Evolutionary conservation across 2,113 vertebrate genomes (phyloP).

Genomic region (Castor canadensis): DNA sequence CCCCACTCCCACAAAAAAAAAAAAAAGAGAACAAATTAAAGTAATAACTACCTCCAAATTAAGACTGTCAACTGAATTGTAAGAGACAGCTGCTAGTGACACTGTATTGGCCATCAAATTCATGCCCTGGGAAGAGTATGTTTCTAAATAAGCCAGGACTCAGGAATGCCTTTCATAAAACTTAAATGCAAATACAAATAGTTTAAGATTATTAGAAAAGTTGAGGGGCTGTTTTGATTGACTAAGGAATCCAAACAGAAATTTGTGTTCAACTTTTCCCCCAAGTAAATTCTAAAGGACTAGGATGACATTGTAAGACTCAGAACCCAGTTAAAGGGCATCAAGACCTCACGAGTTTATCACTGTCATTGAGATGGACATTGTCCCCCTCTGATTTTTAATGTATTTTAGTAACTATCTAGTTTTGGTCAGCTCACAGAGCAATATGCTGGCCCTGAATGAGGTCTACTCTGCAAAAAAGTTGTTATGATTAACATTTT

Average conservation of each 20-base stretch:
- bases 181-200: not conserved
- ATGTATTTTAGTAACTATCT: not conserved
- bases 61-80: not conserved
- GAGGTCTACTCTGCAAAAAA: not conserved
- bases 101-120: not conserved
- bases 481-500: not conserved
- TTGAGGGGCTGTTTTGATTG: not conserved
- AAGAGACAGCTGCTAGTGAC: not conserved
- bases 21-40: not conserved
- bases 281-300: not conserved
- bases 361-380: not conserved
- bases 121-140: too few relatives aligned
- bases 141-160: not conserved
- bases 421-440: not conserved
- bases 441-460: not conserved
- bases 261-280: not conserved
- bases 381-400: not conserved
- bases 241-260: not conserved
- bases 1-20: too few relatives aligned
- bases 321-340: not conserved
- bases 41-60: accelerated
- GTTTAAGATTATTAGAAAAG: not conserved
- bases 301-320: not conserved
- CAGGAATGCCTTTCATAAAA: not conserved
- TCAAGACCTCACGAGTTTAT: too few relatives aligned